These are phyloP conservation scores for Fulica atra DNA, from an alignment of 2,113 vertebrate species.

Conservation along the genomic window DNA sequence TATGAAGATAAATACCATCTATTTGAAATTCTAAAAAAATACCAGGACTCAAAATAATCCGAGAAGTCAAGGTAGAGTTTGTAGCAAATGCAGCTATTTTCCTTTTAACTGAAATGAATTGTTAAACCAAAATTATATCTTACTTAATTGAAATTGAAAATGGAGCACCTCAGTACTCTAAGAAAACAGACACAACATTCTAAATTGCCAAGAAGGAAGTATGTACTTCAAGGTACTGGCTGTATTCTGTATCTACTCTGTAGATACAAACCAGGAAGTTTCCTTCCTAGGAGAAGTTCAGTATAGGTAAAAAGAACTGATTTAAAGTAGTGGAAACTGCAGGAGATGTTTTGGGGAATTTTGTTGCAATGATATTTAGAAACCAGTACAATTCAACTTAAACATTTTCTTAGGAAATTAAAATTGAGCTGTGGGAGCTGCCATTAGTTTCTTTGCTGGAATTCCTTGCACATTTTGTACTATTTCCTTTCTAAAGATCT, in stretches of 20 bases:
- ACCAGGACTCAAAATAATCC: not conserved
- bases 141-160: not conserved
- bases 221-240: not conserved
- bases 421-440: not conserved
- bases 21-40: not conserved
- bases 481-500: not conserved
- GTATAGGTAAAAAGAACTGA: not conserved
- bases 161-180: not conserved
- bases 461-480: not conserved
- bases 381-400: not conserved
- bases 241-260: not conserved
- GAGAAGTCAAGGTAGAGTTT: not conserved
- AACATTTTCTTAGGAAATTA: not conserved
- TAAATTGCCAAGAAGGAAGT: not conserved
- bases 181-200: not conserved
- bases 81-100: not conserved
- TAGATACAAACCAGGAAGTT: not conserved
- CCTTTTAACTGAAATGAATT: not conserved
- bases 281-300: not conserved
- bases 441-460: not conserved
- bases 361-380: not conserved
- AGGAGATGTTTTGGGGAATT: not conserved
- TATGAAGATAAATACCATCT: not conserved
- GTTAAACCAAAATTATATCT: not conserved
- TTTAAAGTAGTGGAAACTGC: not conserved